A percentile compares a stretch with the other conserved stretches of the same genome.
These are phyloP conservation scores for Thelohanellus kitauei DNA, from an alignment of 30 jellyfish, hydroid and myxozoan genomes.

Conservation along the genomic window DNA sequence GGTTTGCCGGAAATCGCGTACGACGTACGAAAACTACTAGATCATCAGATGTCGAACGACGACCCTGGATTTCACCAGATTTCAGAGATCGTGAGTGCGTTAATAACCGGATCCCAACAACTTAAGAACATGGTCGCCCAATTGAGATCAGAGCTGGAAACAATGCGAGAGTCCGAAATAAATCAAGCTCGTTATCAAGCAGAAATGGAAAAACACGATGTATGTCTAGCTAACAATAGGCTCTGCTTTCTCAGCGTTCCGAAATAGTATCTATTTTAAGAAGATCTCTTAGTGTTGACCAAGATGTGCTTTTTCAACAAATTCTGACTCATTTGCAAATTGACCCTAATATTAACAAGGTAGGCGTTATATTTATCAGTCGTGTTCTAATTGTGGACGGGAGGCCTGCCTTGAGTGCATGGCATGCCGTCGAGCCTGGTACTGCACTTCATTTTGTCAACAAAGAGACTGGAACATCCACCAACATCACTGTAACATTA, in stretches of 20 bases:
- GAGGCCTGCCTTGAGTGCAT: constrained; percentile 72
- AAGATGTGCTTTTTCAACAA: no score
- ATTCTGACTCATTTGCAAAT: no score
- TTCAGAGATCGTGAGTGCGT: constrained; percentile 34
- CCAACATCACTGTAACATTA: constrained; percentile 30
- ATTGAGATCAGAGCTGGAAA: constrained; percentile 41
- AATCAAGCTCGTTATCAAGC: constrained; percentile 74
- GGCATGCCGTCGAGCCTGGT: constrained; percentile 37
- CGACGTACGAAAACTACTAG: no score
- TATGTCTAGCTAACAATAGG: no score
- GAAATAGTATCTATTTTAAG: no score
- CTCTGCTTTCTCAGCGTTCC: no score
- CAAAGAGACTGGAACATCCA: constrained; percentile 60
- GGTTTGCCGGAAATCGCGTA: no score
- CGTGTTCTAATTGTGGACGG: constrained; percentile 60
- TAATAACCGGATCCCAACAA: constrained; percentile 49
- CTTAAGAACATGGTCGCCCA: constrained; percentile 44
- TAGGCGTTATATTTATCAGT: no score
- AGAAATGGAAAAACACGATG: constrained; percentile 79
- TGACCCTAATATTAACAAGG: no score
- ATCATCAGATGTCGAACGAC: no score
- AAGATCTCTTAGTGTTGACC: no score
- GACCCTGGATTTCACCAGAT: no score
- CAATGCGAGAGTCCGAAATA: constrained; percentile 40
- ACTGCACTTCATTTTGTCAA: constrained; percentile 59